phyloP scores from a whole-genome alignment of 2,888 invertebrate species.

The Synergus japonicus region DNA sequence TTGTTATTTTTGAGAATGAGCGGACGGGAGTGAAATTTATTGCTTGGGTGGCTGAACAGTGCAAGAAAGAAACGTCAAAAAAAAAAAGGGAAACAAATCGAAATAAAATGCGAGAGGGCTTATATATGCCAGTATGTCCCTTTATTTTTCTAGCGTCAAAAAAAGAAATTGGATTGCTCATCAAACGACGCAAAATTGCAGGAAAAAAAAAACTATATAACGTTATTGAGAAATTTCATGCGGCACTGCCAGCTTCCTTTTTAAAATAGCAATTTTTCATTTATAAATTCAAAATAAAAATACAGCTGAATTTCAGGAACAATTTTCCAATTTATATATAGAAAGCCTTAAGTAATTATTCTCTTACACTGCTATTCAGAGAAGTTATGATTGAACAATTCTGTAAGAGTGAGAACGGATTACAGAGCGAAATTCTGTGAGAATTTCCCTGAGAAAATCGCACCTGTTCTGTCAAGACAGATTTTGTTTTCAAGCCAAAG shows the following conservation, averaged over 20 bases:
- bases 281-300: too few species aligned
- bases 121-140: background rate
- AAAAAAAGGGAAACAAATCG: constrained; percentile 3
- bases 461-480: too few species aligned
- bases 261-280: too few species aligned
- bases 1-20: constrained; percentile 8
- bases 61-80: background rate
- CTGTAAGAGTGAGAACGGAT: background rate
- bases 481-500: too few species aligned
- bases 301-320: too few species aligned
- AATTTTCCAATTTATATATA: too few species aligned
- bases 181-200: background rate
- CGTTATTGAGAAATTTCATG: too few species aligned
- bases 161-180: background rate
- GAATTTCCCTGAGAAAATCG: too few species aligned
- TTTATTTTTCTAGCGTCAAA: constrained; percentile 16
- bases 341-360: too few species aligned
- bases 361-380: background rate
- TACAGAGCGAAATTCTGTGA: too few species aligned
- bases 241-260: too few species aligned
- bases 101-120: background rate
- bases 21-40: constrained; percentile 26
- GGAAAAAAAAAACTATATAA: background rate
- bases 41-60: background rate
- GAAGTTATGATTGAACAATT: background rate